A percentile compares a stretch with the other conserved stretches of the same genome.
These are phyloP conservation scores for Sminthopsis crassicaudata DNA, from an alignment of 2,113 vertebrate genomes.

Conservation along the genomic window DNA sequence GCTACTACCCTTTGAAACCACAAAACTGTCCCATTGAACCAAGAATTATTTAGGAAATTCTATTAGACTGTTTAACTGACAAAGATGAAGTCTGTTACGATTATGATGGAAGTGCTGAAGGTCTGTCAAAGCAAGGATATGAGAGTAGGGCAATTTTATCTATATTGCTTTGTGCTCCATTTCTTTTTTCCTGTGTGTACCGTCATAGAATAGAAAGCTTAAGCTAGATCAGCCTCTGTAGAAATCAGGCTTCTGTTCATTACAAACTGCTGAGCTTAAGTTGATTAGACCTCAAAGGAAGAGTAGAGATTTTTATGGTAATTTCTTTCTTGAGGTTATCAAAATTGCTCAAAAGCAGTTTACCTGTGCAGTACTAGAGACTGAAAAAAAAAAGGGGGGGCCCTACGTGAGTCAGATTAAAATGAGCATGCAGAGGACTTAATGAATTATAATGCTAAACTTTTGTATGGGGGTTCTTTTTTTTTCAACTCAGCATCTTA, in stretches of 20 bases:
- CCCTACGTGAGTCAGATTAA: slow-evolving; percentile 64
- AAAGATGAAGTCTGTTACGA: slow-evolving; percentile 69
- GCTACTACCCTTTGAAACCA: slow-evolving; percentile 67
- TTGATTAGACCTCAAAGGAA: slow-evolving; percentile 73
- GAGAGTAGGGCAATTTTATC: slow-evolving; percentile 66
- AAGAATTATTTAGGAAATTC: slow-evolving; percentile 72
- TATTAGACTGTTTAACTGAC: slow-evolving; percentile 72
- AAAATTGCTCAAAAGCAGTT: slow-evolving; percentile 73
- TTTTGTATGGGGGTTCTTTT: slow-evolving; percentile 18
- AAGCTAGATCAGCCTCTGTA: slow-evolving; percentile 63
- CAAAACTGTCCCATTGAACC: slow-evolving; percentile 51
- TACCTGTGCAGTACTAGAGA: slow-evolving; percentile 60
- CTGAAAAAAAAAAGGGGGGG: slow-evolving; percentile 15
- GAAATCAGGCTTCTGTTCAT: slow-evolving; percentile 76
- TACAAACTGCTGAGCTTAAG: slow-evolving; percentile 70
- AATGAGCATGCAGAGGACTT: slow-evolving; percentile 61
- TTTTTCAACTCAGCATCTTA: slow-evolving; percentile 78
- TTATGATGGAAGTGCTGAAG: slow-evolving; percentile 61
- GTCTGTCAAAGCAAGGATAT: slow-evolving; percentile 65
- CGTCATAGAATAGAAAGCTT: slow-evolving; percentile 57
- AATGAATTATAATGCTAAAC: slow-evolving; percentile 76
- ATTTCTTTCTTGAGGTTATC: slow-evolving; percentile 71
- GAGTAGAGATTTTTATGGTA: slow-evolving; percentile 68
- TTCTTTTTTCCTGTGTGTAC: slow-evolving; percentile 60
- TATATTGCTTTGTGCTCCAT: slow-evolving; percentile 43